Evolutionary conservation across 2,888 invertebrate species (phyloP), one percentile per base, ranked within the genome.

Genomic region (Campoplex capitator): DNA sequence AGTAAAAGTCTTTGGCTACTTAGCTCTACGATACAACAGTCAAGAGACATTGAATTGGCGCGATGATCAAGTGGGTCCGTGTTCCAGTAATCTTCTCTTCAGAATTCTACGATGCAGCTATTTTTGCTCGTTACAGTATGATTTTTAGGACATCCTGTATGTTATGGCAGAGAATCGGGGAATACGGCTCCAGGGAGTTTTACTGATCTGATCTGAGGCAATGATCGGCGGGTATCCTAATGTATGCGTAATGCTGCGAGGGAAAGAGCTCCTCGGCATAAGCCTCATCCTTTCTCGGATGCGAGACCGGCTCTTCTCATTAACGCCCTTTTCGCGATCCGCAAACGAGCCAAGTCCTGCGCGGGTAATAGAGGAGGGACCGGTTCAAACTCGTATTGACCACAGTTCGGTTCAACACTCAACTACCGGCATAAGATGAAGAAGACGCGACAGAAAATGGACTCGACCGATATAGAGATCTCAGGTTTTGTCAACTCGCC

Each of bases 221-320:
- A 88, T 92, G 93, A 94, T 93, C 93, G 91, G 90, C 86, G 91
- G 86, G 91, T 88, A 91, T 93, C 90, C 91, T 93, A 93, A 94
- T 93, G 93, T 93, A 94, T 94, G 93, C 94, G 92, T 93, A 93
- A 94, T 93, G 92, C 92, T 90, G 91, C 87, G 88, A 23, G 42
- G 78, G 67, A 56, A 68, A 68, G 68, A 35, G 51, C 65, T 35
- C 3, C 58, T 42, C 68, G 48, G 58, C 45, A 28, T 32, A 51
- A 58, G 71, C 6, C 56, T 84, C 77, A 58, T 62, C 74, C 76
- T 77, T 48, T 85, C 74, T 78, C 67, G 45, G 23, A 58, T 48
- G 82, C 65, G 75, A 23, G 73, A 54, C 87, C 90, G 90, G 89
- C 90, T 92, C 91, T 92, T 92, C 93, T 94, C 94, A 94, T 94